phyloP scores from a whole-genome alignment of 2,113 vertebrate genomes.

The Phaethon lepturus region DNA sequence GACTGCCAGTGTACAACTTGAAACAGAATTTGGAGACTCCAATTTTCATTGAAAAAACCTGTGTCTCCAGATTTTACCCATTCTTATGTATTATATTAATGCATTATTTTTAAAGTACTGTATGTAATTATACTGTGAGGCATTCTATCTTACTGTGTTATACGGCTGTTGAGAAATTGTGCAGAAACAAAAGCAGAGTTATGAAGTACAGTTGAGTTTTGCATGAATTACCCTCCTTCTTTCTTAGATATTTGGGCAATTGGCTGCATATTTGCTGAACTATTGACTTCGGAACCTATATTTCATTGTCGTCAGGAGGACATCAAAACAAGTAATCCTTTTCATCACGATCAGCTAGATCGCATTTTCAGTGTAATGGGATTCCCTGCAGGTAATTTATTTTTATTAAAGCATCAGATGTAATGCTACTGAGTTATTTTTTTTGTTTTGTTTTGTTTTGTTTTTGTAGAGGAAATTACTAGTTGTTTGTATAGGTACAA shows the following conservation, averaged over 20 bases:
- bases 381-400: conserved; percentile 92
- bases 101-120: neutral
- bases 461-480: neutral
- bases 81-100: neutral
- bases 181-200: neutral
- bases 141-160: neutral
- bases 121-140: neutral
- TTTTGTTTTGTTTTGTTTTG: neutral
- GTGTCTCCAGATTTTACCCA: neutral
- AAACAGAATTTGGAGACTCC: conserved; percentile 16
- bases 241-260: conserved; percentile 98
- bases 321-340: conserved; percentile 99
- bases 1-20: neutral
- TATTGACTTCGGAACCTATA: conserved; percentile 96
- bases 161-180: neutral
- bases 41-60: neutral
- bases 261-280: conserved; percentile 97
- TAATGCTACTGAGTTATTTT: neutral
- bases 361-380: conserved; percentile 99
- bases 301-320: conserved; percentile 99
- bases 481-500: neutral
- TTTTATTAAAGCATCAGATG: conserved; percentile 21
- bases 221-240: neutral
- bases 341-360: conserved; percentile 97
- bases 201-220: neutral